Percentiles rank a stretch among this genome's conserved stretches.
These are phyloP conservation scores for Calliopum simillimum DNA, from an alignment of 2,888 invertebrate species.

Conservation along the genomic window DNA sequence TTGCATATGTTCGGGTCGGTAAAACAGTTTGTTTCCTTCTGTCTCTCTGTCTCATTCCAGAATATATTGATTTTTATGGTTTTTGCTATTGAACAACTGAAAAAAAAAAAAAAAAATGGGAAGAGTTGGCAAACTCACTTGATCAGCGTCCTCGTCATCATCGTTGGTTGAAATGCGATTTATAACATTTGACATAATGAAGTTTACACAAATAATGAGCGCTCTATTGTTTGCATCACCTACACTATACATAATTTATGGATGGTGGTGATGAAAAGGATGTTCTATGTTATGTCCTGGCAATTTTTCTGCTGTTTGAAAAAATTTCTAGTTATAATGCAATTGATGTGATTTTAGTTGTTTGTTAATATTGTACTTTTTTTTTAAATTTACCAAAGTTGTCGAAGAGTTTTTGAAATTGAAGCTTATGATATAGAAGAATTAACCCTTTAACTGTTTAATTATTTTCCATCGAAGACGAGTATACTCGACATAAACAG, in stretches of 20 bases:
- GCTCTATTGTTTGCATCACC: constrained; percentile 22
- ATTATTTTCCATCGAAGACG: too few species aligned
- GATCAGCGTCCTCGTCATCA: constrained; percentile 40
- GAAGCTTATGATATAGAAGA: too few species aligned
- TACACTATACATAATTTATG: not conserved
- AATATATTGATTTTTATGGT: not conserved
- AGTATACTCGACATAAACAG: too few species aligned
- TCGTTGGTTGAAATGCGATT: constrained; percentile 28
- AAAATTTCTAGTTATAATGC: not conserved
- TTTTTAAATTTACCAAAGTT: not conserved
- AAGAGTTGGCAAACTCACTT: constrained; percentile 34
- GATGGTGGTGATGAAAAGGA: constrained; percentile 15
- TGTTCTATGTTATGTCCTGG: not conserved
- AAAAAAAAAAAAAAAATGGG: too few species aligned
- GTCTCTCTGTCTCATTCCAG: not conserved
- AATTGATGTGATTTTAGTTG: not conserved
- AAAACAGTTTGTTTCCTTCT: not conserved
- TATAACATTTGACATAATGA: constrained; percentile 40
- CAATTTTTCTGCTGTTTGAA: too few species aligned
- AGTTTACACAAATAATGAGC: constrained; percentile 43
- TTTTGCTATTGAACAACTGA: constrained; percentile 6
- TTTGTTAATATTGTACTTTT: not conserved
- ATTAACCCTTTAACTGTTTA: too few species aligned
- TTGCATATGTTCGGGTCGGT: constrained; percentile 48
- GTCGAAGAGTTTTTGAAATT: not conserved